Evolutionary conservation across 1,140 invertebrate genomes (phyloP), one percentile per base, ranked within the genome.

Genomic region (Euglossa dilemma): DNA sequence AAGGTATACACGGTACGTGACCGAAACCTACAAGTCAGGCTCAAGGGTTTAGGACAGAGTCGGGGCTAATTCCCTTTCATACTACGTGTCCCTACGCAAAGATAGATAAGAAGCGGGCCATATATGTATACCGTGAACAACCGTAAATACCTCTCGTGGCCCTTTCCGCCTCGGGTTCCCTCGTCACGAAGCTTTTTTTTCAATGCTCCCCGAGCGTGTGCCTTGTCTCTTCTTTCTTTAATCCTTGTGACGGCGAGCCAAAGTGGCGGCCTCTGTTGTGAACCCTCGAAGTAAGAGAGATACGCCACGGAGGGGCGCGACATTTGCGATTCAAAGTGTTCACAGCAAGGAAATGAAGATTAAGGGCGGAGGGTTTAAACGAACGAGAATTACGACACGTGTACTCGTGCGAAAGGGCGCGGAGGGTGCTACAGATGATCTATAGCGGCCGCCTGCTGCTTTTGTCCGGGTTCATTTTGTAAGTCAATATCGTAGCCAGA

Each of bases 261-360:
- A 59, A 59, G 56, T 59, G 71, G 20, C 52, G 23, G 28, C 50
- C 61, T 74, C 36, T 59, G 23, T 74, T 20, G 20, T 36, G 45
- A 43, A 47, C 70, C 70, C 70, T 74, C 43, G 70, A 64, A 36
- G 56, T 16, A 36, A 43, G 20, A 54, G 72, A 76, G 80, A 76
- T 57, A 76, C 61, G 54, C 45, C 12, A 57, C 61, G 61, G 11
- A 82, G 70, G 80, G 72, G 18, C 79, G 72, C 63, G 80, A 56
- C 80, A 75, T 82, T 82, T 76, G 72, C 54, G 80, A 82, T 82
- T 76, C 63, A 82, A 82, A 76, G 73, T 57, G 71, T 75, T 73
- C 71, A 59, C 63, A 52, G 45, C n/a, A 25, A 59, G 80, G 25
- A 82, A 67, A 57, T 28, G 80, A 76, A 76, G 63, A 82, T 82